phyloP scores from a whole-genome alignment of 2,113 vertebrate genomes.

The Antechinus stuartii region DNA sequence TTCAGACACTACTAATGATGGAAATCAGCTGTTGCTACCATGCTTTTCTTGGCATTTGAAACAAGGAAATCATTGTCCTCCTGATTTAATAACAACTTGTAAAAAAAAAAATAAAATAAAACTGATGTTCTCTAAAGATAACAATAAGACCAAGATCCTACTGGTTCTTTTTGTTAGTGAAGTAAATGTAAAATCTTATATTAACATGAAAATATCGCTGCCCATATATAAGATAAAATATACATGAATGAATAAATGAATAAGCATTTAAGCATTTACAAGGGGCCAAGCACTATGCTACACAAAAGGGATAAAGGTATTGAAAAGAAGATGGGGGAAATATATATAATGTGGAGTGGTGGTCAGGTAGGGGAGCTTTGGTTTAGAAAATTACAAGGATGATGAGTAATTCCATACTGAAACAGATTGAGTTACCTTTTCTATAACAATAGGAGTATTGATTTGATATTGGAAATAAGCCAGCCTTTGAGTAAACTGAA shows the following conservation, averaged over 20 bases:
- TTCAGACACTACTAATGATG: slow-evolving; percentile 35
- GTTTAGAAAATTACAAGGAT: not conserved
- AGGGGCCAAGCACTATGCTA: not conserved
- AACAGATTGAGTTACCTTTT: not conserved
- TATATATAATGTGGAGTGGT: not conserved
- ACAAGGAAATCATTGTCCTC: slow-evolving; percentile 12
- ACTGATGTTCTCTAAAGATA: slow-evolving; percentile 29
- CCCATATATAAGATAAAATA: not conserved
- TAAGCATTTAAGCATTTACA: not conserved
- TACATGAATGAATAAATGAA: not conserved
- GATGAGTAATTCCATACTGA: not conserved
- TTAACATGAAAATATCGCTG: not conserved
- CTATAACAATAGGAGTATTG: not conserved
- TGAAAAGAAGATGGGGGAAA: not conserved
- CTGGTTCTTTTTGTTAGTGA: not conserved
- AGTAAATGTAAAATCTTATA: not conserved
- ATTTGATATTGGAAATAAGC: not conserved
- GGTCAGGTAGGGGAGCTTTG: not conserved
- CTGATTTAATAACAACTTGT: slow-evolving; percentile 51
- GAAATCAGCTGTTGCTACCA: slow-evolving; percentile 54
- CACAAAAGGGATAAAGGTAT: not conserved
- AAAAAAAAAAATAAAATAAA: not conserved
- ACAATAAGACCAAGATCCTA: not conserved
- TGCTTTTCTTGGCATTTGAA: slow-evolving; percentile 45
- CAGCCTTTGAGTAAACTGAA: not conserved